Evolutionary conservation across 2,797 vertebrate species (phyloP).

Genomic region (Periparus ater): DNA sequence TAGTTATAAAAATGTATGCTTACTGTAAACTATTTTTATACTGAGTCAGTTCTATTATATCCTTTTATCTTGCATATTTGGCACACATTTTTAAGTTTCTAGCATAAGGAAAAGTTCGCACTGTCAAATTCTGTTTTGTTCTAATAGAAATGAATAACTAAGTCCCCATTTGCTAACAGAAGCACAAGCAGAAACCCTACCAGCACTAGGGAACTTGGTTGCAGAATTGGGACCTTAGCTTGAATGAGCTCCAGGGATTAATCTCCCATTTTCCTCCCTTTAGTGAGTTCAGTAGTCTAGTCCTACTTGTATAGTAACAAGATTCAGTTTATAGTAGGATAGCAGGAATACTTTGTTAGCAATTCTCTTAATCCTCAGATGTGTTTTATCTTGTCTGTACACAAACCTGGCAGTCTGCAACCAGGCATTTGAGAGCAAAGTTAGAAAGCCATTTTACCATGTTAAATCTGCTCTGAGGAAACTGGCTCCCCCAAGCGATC

Average conservation of each 20-base stretch:
- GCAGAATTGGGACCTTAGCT: neutral
- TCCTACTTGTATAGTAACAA: neutral
- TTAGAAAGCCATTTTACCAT: neutral
- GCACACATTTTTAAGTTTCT: neutral
- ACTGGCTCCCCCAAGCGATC: neutral
- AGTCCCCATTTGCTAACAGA: neutral
- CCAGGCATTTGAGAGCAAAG: neutral
- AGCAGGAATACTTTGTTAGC: neutral
- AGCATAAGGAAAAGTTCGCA: conserved; percentile 16
- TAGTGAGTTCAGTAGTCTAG: neutral
- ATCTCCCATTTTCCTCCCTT: neutral
- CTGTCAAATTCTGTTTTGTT: neutral
- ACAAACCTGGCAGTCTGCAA: neutral
- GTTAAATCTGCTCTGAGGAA: neutral
- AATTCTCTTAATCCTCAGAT: neutral
- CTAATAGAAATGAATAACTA: neutral
- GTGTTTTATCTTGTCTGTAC: neutral
- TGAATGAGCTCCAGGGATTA: neutral
- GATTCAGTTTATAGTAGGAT: neutral
- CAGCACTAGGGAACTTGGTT: neutral
- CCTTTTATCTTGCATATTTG: conserved; percentile 46
- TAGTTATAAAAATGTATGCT: conserved; percentile 35
- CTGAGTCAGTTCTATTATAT: neutral
- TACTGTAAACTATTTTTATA: conserved; percentile 37
- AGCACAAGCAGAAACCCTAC: neutral